A percentile compares a stretch with the other conserved stretches of the same genome.
These are phyloP conservation scores for Manis pentadactyla DNA, from an alignment of 2,797 vertebrate genomes.

Conservation along the genomic window DNA sequence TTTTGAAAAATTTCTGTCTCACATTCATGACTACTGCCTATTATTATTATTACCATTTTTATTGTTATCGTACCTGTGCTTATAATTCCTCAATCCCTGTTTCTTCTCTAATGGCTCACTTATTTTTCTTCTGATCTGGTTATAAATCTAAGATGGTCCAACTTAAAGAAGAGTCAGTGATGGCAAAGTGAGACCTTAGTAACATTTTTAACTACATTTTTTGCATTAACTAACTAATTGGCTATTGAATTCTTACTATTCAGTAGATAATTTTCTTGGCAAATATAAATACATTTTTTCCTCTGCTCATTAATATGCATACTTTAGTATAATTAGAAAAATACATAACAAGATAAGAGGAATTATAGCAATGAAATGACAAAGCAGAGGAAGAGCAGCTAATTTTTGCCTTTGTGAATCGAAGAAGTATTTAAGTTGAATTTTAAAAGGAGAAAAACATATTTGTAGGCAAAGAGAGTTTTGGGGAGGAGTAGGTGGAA, in stretches of 20 bases:
- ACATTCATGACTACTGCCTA: neutral
- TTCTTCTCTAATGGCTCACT: neutral
- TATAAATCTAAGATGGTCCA: neutral
- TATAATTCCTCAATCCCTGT: neutral
- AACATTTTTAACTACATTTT: neutral
- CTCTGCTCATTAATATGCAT: neutral
- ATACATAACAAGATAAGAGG: neutral
- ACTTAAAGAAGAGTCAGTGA: neutral
- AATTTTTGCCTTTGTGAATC: neutral
- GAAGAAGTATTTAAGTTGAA: neutral
- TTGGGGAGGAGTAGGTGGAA: neutral
- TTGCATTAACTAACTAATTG: neutral
- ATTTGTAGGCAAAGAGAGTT: neutral
- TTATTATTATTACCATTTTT: neutral
- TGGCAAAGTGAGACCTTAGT: neutral
- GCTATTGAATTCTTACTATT: neutral
- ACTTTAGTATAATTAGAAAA: neutral
- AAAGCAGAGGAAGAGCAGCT: neutral
- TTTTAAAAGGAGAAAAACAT: neutral
- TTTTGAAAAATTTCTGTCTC: neutral
- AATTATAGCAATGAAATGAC: neutral
- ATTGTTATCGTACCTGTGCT: neutral
- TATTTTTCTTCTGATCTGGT: neutral
- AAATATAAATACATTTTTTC: neutral
- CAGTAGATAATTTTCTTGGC: neutral